Evolutionary conservation across 2,113 vertebrate genomes (phyloP), one percentile per base, ranked within the genome.

Genomic region (Hemiscyllium ocellatum): DNA sequence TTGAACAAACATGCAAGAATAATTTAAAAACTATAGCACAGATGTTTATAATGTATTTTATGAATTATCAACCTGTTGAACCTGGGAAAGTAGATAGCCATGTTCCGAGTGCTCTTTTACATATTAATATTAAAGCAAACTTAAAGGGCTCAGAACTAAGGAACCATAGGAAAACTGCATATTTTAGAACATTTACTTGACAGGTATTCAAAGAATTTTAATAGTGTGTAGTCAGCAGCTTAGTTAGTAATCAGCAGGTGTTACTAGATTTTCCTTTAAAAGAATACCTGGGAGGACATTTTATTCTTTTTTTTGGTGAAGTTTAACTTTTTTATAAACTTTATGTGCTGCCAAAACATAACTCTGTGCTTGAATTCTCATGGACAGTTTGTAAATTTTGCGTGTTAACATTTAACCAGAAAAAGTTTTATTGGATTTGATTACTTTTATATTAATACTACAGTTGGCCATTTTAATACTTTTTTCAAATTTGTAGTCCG

Each of bases 151-250:
- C 69, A 24, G 8, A 94, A 47, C 91, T 72, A 29, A 47, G 66
- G 47, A 29, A 95, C 94, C 42, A 37, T 13, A 72, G 26, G 47
- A 72, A 72, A 94, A 69, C 20, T 33, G 47, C 68, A 95, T 76
- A 24, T 94, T 94, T 95, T 95, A 50, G 69, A 95, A 52, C 22
- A 29, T 72, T 72, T 72, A 42, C 50, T 19, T 29, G 22, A 95
- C 87, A 95, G 33, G 33, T 70, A 95, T 72, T 95, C 68, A 95
- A 95, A 95, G 42, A 72, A 95, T 95, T 26, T 95, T 52, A 72
- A 72, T 95, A 69, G 72, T 76, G 1, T 95, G 13, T 72, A 50
- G 68, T 76, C 52, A 52, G 72, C 42, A 50, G 42, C 69, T 72
- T 37, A 76, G 72, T 95, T 29, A 72, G 69, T 72, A 33, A 72